These are phyloP conservation scores for Apamea monoglypha DNA, from an alignment of 2,888 invertebrate genomes.

Conservation along the genomic window DNA sequence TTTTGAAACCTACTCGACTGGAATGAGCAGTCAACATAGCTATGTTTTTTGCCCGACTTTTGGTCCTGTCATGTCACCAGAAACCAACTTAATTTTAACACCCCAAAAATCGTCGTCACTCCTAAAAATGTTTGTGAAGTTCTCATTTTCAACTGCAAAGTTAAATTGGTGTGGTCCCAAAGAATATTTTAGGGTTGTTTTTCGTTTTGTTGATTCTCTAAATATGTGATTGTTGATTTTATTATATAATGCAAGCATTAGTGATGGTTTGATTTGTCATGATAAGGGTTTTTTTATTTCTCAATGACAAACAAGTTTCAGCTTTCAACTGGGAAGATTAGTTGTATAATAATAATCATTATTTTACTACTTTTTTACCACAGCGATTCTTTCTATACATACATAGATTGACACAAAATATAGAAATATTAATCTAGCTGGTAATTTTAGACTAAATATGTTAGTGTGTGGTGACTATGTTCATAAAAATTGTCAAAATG, in stretches of 20 bases:
- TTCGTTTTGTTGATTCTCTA: conserved; percentile 49
- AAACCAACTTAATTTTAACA: conserved; percentile 45
- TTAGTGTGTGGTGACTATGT: neutral
- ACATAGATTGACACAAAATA: neutral
- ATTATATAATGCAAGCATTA: conserved; percentile 60
- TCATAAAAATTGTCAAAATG: neutral
- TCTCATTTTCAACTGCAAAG: conserved; percentile 20
- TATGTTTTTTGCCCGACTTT: conserved; percentile 60
- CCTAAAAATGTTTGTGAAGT: neutral
- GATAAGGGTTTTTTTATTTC: conserved; percentile 55
- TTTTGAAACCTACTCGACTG: conserved; percentile 73
- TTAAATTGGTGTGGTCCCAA: conserved; percentile 43
- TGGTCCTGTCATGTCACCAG: conserved; percentile 55
- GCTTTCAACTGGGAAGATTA: neutral
- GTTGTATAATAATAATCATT: neutral
- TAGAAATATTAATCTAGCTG: too few relatives aligned
- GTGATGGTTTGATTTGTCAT: conserved; percentile 42
- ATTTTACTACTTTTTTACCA: neutral
- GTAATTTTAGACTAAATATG: neutral
- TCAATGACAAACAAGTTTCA: conserved; percentile 20
- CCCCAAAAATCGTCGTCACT: conserved; percentile 5
- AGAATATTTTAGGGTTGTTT: conserved; percentile 52
- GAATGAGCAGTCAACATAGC: conserved; percentile 77
- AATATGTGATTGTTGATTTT: conserved; percentile 56
- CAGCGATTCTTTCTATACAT: neutral